Evolutionary conservation across 2,888 invertebrate genomes (phyloP).

Genomic region (Eulithis testata): DNA sequence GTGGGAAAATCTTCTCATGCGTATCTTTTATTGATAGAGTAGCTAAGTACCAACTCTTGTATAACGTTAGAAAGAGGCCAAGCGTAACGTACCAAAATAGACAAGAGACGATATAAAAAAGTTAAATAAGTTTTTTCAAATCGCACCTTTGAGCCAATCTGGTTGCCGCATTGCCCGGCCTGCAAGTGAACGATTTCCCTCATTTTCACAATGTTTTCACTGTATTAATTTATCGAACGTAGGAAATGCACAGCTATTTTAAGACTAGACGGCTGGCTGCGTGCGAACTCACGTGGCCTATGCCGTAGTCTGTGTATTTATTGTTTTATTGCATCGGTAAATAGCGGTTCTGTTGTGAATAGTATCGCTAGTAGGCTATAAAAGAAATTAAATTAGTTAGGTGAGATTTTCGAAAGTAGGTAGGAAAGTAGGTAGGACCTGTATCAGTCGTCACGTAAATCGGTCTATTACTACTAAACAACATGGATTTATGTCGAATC

Average conservation of each 20-base stretch:
- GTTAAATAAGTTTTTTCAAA: constrained; percentile 19
- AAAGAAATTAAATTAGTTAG: constrained; percentile 11
- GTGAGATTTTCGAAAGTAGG: constrained; percentile 24
- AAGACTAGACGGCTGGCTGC: constrained; percentile 36
- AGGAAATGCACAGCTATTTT: constrained; percentile 54
- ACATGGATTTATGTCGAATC: too few species aligned
- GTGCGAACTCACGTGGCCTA: constrained; percentile 21
- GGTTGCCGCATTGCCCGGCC: constrained; percentile 96
- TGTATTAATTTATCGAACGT: constrained; percentile 40
- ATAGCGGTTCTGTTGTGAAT: constrained; percentile 4
- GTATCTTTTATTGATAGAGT: constrained; percentile 19
- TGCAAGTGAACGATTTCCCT: constrained; percentile 97
- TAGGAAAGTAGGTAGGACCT: too few species aligned
- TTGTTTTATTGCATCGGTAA: constrained; percentile 20
- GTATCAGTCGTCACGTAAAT: too few species aligned
- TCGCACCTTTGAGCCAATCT: constrained; percentile 94
- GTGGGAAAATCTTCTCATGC: constrained; percentile 37
- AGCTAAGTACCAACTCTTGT: constrained; percentile 2
- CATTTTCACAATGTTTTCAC: constrained; percentile 82
- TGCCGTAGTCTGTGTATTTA: constrained; percentile 20
- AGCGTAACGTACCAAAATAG: constrained; percentile 31
- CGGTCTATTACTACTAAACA: too few species aligned
- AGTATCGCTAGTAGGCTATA: constrained; percentile 13
- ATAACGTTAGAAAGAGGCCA: constrained; percentile 29
- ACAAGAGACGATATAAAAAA: constrained; percentile 11